Conservation (phyloP, 2,888 invertebrate species). For the Clivina fossor region DNA sequence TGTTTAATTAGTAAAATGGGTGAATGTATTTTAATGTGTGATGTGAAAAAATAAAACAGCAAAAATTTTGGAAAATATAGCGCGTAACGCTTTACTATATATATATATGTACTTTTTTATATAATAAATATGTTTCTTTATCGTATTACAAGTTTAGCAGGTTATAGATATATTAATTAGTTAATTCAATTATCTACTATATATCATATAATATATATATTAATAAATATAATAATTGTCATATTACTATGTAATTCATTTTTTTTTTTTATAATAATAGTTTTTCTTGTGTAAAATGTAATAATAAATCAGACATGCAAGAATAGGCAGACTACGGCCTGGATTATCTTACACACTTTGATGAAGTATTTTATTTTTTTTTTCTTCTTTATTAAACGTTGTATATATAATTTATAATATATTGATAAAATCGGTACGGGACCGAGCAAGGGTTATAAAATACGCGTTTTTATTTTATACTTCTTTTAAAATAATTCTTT, state of each 20-base stretch:
- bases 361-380: constrained; percentile 24
- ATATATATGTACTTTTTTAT: constrained; percentile 29
- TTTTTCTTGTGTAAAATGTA: constrained; percentile 52
- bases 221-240: constrained; percentile 47
- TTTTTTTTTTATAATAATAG: constrained; percentile 51
- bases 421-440: constrained; percentile 31
- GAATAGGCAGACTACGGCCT: constrained; percentile 50
- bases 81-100: constrained; percentile 24
- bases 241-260: constrained; percentile 46
- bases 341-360: constrained; percentile 45
- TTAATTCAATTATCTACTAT: constrained; percentile 51
- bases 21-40: no score
- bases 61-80: constrained; percentile 33
- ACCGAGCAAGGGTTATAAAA: constrained; percentile 34
- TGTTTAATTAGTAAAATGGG: no score
- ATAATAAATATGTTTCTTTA: constrained; percentile 52
- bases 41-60: constrained; percentile 32
- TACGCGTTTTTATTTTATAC: constrained; percentile 26
- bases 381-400: constrained; percentile 23
- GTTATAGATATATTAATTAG: constrained; percentile 52
- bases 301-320: constrained; percentile 54
- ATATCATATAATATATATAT: constrained; percentile 45
- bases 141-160: constrained; percentile 53
- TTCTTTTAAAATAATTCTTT: neutral
- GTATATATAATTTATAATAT: constrained; percentile 29